These are phyloP conservation scores for Porites divaricata DNA, from an alignment of 92 coral and sea anemone species.

Conservation along the genomic window DNA sequence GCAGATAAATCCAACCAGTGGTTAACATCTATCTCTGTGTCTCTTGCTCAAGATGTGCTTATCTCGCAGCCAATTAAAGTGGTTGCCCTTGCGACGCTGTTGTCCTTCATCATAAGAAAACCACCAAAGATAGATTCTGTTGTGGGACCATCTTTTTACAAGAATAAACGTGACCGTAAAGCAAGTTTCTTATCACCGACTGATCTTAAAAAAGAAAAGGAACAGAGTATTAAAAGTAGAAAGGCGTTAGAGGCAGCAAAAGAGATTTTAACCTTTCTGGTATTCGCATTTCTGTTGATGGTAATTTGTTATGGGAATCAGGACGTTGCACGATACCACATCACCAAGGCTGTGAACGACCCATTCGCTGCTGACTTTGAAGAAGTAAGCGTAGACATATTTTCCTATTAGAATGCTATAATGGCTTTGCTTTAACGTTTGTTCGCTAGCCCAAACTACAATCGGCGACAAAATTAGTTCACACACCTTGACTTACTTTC, in stretches of 20 bases:
- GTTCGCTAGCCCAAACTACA: no score
- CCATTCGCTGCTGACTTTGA: constrained; percentile 45
- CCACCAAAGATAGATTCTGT: constrained; percentile 72
- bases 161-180: constrained; percentile 20
- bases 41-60: constrained; percentile 80
- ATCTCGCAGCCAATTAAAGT: constrained; percentile 80
- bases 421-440: no score
- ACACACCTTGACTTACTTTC: no score
- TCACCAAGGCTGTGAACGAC: constrained; percentile 57
- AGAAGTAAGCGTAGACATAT: constrained; percentile 30
- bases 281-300: constrained; percentile 53
- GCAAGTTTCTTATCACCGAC: constrained; percentile 30
- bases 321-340: constrained; percentile 45
- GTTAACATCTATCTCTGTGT: constrained; percentile 78
- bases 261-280: constrained; percentile 62
- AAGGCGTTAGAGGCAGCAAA: constrained; percentile 59
- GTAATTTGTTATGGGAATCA: constrained; percentile 72
- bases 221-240: constrained; percentile 53
- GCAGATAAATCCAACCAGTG: constrained; percentile 71
- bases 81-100: constrained; percentile 60
- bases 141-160: constrained; percentile 54
- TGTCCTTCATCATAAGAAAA: constrained; percentile 67
- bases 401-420: no score
- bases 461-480: no score
- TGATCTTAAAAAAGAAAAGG: constrained; percentile 48